phyloP scores from a whole-genome alignment of 1,140 invertebrate genomes.

The Lordiphosa clarofinis region DNA sequence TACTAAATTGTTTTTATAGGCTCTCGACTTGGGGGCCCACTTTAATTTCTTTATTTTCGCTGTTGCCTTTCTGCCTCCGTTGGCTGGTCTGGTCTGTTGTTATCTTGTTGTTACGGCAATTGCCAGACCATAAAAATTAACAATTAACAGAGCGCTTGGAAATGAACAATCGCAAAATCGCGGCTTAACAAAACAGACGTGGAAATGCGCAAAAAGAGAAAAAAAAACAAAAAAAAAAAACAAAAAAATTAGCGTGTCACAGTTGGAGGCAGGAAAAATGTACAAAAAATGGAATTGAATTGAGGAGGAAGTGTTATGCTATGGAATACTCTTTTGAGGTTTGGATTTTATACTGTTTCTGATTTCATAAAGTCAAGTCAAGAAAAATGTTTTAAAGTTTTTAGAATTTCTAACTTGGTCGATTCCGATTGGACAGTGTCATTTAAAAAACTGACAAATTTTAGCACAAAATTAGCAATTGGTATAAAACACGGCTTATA shows the following conservation, averaged over 20 bases:
- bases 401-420: too few species aligned
- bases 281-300: neutral
- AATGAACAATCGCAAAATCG: constrained; percentile 66
- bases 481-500: too few species aligned
- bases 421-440: too few species aligned
- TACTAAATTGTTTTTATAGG: constrained; percentile 77
- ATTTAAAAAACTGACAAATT: too few species aligned
- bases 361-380: too few species aligned
- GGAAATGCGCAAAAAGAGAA: constrained; percentile 41
- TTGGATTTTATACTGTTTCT: too few species aligned
- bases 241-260: constrained; percentile 18
- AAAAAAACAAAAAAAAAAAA: too few species aligned
- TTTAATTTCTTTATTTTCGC: constrained; percentile 71
- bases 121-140: constrained; percentile 79
- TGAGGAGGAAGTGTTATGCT: neutral
- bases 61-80: constrained; percentile 9
- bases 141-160: constrained; percentile 68
- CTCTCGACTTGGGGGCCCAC: constrained; percentile 23
- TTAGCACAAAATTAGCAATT: too few species aligned
- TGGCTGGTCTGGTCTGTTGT: constrained; percentile 10
- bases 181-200: constrained; percentile 59
- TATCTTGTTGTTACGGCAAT: constrained; percentile 38
- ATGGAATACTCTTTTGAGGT: neutral
- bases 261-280: constrained; percentile 11
- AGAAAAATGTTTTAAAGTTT: too few species aligned